phyloP scores from a whole-genome alignment of 2,797 vertebrate genomes.

The Sarcoramphus papa region DNA sequence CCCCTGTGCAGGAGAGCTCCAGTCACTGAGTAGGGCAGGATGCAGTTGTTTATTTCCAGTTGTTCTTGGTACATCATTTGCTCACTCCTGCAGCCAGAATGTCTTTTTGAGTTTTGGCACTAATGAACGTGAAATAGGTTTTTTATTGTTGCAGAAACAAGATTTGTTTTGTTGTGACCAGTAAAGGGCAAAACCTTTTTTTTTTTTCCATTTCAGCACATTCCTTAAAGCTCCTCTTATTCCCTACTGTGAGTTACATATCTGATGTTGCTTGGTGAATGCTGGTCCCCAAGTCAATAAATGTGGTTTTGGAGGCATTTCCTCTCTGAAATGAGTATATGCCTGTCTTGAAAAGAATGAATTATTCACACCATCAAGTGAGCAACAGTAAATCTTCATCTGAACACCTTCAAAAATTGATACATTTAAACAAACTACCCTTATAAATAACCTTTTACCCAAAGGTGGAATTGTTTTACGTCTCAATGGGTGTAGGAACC shows the following conservation, averaged over 20 bases:
- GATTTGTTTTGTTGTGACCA: not conserved
- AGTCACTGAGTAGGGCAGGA: not conserved
- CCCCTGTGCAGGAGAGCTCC: not conserved
- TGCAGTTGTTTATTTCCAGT: not conserved
- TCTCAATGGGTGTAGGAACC: not conserved
- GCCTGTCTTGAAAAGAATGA: conserved; percentile 35
- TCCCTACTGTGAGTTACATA: not conserved
- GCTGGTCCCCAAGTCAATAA: conserved; percentile 27
- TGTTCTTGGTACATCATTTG: not conserved
- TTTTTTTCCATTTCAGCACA: not conserved
- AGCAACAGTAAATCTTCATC: conserved; percentile 40
- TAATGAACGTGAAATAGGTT: not conserved
- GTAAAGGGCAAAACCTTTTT: not conserved
- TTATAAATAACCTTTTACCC: conserved; percentile 19
- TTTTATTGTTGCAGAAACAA: not conserved
- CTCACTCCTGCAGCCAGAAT: not conserved
- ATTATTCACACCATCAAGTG: conserved; percentile 17
- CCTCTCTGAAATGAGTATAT: not conserved
- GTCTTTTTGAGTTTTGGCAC: not conserved
- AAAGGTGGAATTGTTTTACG: conserved; percentile 16
- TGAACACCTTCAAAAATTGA: conserved; percentile 31
- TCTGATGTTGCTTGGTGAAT: not conserved
- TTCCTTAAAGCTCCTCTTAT: not conserved
- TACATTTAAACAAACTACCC: conserved; percentile 4
- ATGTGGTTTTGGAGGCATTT: conserved; percentile 48